Evolutionary conservation across 2,113 vertebrate species (phyloP).

Genomic region (Delphinus delphis): DNA sequence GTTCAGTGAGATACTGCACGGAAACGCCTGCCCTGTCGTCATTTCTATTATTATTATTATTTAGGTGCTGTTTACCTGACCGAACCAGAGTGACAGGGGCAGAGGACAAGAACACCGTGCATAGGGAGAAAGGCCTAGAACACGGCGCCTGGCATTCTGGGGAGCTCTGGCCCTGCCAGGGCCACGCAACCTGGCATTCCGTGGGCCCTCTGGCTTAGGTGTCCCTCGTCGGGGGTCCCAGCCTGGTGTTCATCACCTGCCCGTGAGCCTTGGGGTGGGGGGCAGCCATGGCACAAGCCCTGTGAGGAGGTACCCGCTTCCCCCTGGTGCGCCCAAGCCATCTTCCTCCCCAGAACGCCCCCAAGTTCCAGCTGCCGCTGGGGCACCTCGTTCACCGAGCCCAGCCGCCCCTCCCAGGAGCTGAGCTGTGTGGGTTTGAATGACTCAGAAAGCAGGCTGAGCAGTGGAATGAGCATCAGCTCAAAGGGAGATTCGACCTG

Average conservation of each 20-base stretch:
- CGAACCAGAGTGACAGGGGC: not conserved
- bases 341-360: no score
- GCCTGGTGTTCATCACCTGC: not conserved
- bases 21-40: accelerated
- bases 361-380: accelerated
- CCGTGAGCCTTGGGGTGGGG: accelerated
- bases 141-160: not conserved
- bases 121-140: not conserved
- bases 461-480: no score
- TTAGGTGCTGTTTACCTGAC: not conserved
- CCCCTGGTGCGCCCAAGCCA: not conserved
- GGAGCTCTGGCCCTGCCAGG: not conserved
- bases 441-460: not conserved
- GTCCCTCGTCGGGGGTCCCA: accelerated
- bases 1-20: accelerated
- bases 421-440: not conserved
- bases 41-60: no score
- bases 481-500: not conserved
- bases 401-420: not conserved
- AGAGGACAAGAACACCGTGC: accelerated
- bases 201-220: accelerated
- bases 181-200: not conserved
- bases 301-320: not conserved
- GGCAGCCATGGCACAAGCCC: not conserved
- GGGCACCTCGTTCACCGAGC: not conserved